Evolutionary conservation across 2,888 invertebrate genomes (phyloP).

Genomic region (Adelphocoris suturalis): DNA sequence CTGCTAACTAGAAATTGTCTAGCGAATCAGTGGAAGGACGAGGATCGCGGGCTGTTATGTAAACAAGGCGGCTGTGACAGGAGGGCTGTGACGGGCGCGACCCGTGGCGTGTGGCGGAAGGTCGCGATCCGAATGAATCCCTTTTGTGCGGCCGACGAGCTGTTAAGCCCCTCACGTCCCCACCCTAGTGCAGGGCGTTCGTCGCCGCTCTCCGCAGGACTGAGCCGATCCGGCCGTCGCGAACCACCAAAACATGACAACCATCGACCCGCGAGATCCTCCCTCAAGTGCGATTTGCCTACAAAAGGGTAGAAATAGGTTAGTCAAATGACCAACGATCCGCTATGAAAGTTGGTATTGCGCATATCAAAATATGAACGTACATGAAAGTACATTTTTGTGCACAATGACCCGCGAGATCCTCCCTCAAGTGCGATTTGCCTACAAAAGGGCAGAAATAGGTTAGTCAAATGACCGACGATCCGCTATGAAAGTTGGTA

Average conservation of each 20-base stretch:
- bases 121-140: conserved; percentile 29
- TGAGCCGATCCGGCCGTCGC: not conserved
- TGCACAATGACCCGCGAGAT: not conserved
- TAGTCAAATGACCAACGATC: not conserved
- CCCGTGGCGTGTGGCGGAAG: conserved; percentile 41
- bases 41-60: not conserved
- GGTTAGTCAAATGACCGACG: not conserved
- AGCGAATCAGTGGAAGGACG: not conserved
- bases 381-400: too few species aligned
- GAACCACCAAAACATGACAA: conserved; percentile 40
- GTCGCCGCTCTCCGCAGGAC: not conserved
- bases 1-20: not conserved
- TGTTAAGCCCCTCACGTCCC: not conserved
- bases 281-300: not conserved
- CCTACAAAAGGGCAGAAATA: not conserved
- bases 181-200: conserved; percentile 1
- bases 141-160: not conserved
- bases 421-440: not conserved
- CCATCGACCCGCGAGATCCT: not conserved
- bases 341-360: not conserved
- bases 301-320: not conserved
- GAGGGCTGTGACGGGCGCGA: not conserved
- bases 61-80: conserved; percentile 1
- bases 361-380: too few species aligned
- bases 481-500: not conserved